These are phyloP conservation scores for Rhynchonema sp. DNA, from an alignment of 2,888 invertebrate genomes.

Conservation along the genomic window DNA sequence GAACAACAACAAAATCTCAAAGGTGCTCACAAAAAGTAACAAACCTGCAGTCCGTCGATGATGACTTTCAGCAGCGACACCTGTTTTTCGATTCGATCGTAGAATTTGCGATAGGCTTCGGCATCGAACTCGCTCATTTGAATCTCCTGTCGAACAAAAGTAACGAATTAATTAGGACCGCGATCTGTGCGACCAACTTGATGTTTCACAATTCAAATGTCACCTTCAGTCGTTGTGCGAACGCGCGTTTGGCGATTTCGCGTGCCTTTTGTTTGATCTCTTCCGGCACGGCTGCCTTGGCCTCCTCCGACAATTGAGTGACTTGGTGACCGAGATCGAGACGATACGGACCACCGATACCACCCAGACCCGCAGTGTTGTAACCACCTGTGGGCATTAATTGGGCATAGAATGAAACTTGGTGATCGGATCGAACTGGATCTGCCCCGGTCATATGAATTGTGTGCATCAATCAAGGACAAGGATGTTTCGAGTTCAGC, in stretches of 20 bases:
- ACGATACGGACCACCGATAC: constrained; percentile 83
- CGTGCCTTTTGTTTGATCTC: constrained; percentile 61
- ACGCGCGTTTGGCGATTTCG: constrained; percentile 61
- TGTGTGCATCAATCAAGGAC: too few relatives aligned
- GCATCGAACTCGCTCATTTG: constrained; percentile 86
- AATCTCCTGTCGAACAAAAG: constrained; percentile 44
- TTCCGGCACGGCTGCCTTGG: constrained; percentile 72
- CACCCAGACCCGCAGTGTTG: constrained; percentile 84
- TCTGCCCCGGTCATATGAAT: too few relatives aligned
- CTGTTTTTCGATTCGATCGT: constrained; percentile 44
- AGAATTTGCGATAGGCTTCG: constrained; percentile 59
- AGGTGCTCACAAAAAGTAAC: too few relatives aligned
- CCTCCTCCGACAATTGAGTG: constrained; percentile 65
- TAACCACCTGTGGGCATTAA: constrained; percentile 48
- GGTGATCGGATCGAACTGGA: too few relatives aligned
- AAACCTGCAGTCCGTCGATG: constrained; percentile 52
- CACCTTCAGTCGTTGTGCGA: constrained; percentile 20
- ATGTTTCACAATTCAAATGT: neutral
- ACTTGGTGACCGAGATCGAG: constrained; percentile 81
- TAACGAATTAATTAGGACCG: too few relatives aligned
- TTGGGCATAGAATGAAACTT: too few relatives aligned
- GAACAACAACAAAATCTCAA: neutral
- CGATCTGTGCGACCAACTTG: neutral
- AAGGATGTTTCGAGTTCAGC: too few relatives aligned
- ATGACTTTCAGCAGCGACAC: constrained; percentile 67